Evolutionary conservation across 2,888 invertebrate species (phyloP), one percentile per base, ranked within the genome.

Genomic region (Alviniconcha strummeri): DNA sequence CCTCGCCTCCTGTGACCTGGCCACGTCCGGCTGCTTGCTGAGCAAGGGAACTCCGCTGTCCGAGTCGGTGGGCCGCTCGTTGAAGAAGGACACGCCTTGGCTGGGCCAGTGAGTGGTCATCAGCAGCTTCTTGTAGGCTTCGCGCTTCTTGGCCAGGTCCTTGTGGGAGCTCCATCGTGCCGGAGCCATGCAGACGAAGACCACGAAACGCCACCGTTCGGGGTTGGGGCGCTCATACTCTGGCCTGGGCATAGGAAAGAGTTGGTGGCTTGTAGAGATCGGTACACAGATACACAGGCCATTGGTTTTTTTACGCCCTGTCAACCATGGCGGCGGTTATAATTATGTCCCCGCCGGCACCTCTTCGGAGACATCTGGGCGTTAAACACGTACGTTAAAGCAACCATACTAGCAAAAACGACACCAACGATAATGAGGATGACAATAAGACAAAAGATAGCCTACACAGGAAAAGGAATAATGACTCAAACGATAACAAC

Each of bases 131-230:
- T 87, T 71, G 81, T 90, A 91, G 1, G 91, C 91, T 54, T 88
- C 74, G 17, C 85, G 83, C 84, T 91, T 91, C 8, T 85, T 57
- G 17, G 85, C 76, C n/a, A 91, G 74, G 74, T 91, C 91, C 17
- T 86, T 60, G 52, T 85, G 64, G 5, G 85, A 84, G 13, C 90
- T 89, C 92, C 92, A 92, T 9, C 86, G 85, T 4, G 91, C 91
- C 0, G 92, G 92, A 0, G 89, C 87, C 92, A 91, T 91, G 84
- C 90, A 91, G 15, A 91, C 91, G 81, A 91, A 91, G 0, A 89
- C 87, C 77, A 89, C 89, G 81, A 85, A 91, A 17, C 92, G 89
- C 91, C 91, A 92, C 72, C 91, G 86, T 9, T 88, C 89, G 55
- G 87, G 83, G 60, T 87, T 74, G 8, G 90, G 87, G 6, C 92